Base-by-base conservation (phyloP, 2,113 vertebrate genomes). In the Pituophis catenifer region DNA sequence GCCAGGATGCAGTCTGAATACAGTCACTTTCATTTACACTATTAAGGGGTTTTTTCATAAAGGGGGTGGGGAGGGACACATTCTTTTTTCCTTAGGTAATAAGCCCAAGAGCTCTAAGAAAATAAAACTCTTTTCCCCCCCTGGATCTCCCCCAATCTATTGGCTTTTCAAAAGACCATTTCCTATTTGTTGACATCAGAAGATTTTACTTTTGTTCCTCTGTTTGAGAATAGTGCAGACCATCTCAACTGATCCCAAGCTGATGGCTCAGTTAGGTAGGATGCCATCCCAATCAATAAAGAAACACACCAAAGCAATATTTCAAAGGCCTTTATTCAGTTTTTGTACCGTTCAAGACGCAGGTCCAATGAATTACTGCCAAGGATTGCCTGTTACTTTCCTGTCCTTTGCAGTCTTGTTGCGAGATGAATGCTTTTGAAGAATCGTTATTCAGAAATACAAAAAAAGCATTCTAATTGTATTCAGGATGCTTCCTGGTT, bases 91-190 rank as follows among this genome's bases (percentile, higher is more conserved):
- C 88, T 92, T 86, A 88, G 93, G 91, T 92, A 91, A 89, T 91
- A 29, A 94, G 53, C 15, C 58, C 93, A 85, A n/a, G 52, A 92
- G 52, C 57, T 89, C 52, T 50, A 95, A 90, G 54, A 95, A 94
- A 95, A 96, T 65, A 38, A 92, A 95, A 91, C 50, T 89, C 89
- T 91, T 48, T 94, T 3, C 93, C 89, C 87, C 91, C 90, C 38
- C 87, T 90, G 11, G n/a, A 91, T 3, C 19, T 92, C 91, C 24
- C 86, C 0, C 1, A 94, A 11, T 17, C 86, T 24, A 89, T 5
- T 92, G 5, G 59, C 52, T 91, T 6, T 0, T 0, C 4, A 85
- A 88, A 15, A 21, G 53, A 58, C 1, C 19, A 65, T n/a, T 19
- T 33, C 65, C 38, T 23, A 48, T 81, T 33, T 89, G 54, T 70